Evolutionary conservation across 2,888 invertebrate genomes (phyloP).

Genomic region (Lycaena phlaeas): DNA sequence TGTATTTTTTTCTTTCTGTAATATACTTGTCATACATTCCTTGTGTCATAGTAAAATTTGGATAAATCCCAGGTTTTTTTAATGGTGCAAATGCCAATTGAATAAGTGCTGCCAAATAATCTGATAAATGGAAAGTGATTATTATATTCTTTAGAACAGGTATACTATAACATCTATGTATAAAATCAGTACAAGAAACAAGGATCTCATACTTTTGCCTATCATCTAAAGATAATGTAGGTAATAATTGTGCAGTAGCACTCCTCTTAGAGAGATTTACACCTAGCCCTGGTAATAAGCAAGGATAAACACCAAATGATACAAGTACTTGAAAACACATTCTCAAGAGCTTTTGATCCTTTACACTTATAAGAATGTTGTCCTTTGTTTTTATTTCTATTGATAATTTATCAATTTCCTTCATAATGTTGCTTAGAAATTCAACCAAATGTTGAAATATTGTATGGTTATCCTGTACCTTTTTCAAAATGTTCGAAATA

Average conservation of each 20-base stretch:
- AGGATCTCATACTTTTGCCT: constrained; percentile 67
- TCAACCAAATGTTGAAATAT: constrained; percentile 35
- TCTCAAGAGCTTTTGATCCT: constrained; percentile 76
- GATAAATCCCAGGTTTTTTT: constrained; percentile 67
- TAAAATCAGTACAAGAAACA: constrained; percentile 57
- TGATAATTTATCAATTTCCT: constrained; percentile 50
- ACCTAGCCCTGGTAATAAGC: constrained; percentile 78
- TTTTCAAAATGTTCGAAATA: constrained; percentile 21
- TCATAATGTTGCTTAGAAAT: constrained; percentile 54
- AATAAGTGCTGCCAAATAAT: constrained; percentile 77
- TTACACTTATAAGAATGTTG: constrained; percentile 74
- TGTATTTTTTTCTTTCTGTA: constrained; percentile 65
- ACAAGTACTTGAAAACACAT: constrained; percentile 75
- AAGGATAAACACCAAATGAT: constrained; percentile 77
- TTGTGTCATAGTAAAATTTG: constrained; percentile 66
- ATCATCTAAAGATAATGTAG: constrained; percentile 45
- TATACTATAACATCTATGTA: constrained; percentile 57
- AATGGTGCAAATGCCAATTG: constrained; percentile 80
- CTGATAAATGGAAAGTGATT: constrained; percentile 69
- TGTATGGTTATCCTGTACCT: constrained; percentile 15
- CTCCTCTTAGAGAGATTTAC: constrained; percentile 60
- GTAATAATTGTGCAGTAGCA: constrained; percentile 35
- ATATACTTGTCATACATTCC: constrained; percentile 66
- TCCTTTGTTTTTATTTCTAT: constrained; percentile 35
- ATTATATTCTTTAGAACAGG: constrained; percentile 71